These are phyloP conservation scores for Sorex maritimensis DNA, from an alignment of 2,797 vertebrate species.

Conservation along the genomic window DNA sequence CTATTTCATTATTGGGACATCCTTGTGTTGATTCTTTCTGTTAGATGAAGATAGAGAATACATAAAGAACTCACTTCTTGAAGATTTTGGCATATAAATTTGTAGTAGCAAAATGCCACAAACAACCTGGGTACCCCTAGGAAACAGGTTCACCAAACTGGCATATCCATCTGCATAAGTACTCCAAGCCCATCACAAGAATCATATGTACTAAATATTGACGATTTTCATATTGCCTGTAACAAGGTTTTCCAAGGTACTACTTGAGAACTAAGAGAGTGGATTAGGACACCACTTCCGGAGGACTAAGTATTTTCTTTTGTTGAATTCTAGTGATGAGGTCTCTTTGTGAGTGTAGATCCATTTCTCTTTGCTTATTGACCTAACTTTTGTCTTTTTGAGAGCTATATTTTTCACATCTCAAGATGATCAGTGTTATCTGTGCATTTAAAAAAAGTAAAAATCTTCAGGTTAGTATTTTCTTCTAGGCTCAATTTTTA, in stretches of 20 bases:
- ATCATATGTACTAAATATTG: not conserved
- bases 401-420: not conserved
- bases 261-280: not conserved
- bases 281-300: not conserved
- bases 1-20: not conserved
- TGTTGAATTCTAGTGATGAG: not conserved
- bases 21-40: not conserved
- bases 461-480: not conserved
- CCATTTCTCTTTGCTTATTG: not conserved
- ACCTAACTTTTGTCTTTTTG: not conserved
- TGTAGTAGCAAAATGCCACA: not conserved
- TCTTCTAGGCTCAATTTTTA: not conserved
- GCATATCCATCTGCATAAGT: not conserved
- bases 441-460: not conserved
- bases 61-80: not conserved
- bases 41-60: not conserved
- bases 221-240: not conserved
- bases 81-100: not conserved
- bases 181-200: not conserved
- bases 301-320: not conserved
- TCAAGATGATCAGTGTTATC: not conserved
- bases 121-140: fast-evolving
- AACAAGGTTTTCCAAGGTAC: not conserved
- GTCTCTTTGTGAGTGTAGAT: not conserved
- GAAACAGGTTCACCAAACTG: not conserved